These are phyloP conservation scores for Sminthurinus aureus DNA, from an alignment of 2,888 invertebrate genomes.

Conservation along the genomic window DNA sequence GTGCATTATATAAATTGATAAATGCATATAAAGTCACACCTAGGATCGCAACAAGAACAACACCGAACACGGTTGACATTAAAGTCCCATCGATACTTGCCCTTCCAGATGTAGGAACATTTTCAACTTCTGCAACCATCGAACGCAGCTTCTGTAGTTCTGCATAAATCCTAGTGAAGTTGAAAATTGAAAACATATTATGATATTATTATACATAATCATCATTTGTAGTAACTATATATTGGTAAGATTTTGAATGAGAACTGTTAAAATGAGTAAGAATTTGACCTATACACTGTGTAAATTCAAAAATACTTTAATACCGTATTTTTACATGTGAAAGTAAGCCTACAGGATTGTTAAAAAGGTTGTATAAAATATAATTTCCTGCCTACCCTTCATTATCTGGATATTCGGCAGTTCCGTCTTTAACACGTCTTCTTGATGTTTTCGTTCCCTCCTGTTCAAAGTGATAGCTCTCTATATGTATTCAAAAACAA, in stretches of 20 bases:
- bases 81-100: constrained; percentile 78
- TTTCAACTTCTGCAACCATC: constrained; percentile 54
- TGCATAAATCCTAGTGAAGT: constrained; percentile 48
- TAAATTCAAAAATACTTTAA: no score
- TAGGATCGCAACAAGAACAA: constrained; percentile 78
- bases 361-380: no score
- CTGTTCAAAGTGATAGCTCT: constrained; percentile 27
- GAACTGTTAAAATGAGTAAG: no score
- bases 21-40: constrained; percentile 86
- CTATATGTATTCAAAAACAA: not conserved
- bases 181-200: not conserved
- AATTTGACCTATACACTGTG: no score
- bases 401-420: constrained; percentile 31
- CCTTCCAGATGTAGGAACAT: constrained; percentile 28
- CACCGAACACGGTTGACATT: constrained; percentile 81
- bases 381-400: constrained; percentile 27
- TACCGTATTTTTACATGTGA: no score
- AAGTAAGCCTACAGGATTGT: no score
- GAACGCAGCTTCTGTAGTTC: constrained; percentile 53
- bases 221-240: no score
- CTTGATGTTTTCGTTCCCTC: constrained; percentile 17
- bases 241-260: no score
- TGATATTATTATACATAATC: no score
- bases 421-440: not conserved
- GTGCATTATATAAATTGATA: constrained; percentile 80